Base-by-base conservation (phyloP, 2,797 vertebrate genomes). In the Nannoperca obscura region DNA sequence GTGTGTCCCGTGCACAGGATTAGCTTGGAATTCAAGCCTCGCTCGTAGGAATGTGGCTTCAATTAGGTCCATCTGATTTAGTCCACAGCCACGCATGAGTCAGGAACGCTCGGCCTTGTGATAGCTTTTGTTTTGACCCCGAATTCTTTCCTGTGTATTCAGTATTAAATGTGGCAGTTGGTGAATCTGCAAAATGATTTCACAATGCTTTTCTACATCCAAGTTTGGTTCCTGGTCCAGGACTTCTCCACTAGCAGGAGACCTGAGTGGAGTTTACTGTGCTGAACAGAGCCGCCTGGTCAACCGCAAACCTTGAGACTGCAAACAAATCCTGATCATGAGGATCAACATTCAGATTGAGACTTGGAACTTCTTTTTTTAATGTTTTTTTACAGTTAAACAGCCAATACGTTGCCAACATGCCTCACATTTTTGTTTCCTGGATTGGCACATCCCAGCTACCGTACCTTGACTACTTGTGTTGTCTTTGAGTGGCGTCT, bases 21-120 rank as follows among this genome's bases (percentile, higher is more conserved):
- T 66, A 81, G 60, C 82, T 83, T 76, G 82, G 90, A 91, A 89
- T 88, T 88, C 66, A 71, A 74, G 81, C 77, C 82, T 92, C 79
- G 77, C 76, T 83, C 72, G 44, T 71, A 86, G 83, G 83, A 92
- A 90, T 88, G 90, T 94, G 93, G 86, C 88, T 89, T 93, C 75
- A 92, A 91, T 93, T 94, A 93, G 55, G 66, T 81, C 79, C 62
- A 36, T 88, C 73, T 78, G 84, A 91, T 88, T 86, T 85, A 73
- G 85, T 86, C 75, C 87, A 52, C 78, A 83, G 76, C 50, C 66
- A 80, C 60, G 78, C 66, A 49, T 92, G 88, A 91, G 75, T 93
- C 91, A 88, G 78, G 47, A 83, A 52, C 36, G 34, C 73, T 82
- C 27, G 57, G 76, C 79, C 71, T 76, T 65, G 74, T 46, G 77